Base-by-base conservation (phyloP, 2,113 vertebrate genomes). In the Apeltes quadracus region DNA sequence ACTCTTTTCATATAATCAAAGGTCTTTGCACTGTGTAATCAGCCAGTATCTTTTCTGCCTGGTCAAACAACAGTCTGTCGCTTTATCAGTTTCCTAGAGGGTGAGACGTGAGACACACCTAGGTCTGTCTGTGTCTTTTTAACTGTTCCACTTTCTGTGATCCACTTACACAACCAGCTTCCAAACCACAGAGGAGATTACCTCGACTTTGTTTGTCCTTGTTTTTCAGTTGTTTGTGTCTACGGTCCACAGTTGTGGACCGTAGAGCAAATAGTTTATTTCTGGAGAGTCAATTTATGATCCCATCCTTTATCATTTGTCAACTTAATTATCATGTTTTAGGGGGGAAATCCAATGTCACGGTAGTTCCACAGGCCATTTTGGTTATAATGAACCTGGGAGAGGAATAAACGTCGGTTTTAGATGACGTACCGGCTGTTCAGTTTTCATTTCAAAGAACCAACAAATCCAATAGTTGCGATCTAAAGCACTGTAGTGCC, bases 71-170 rank as follows among this genome's bases (percentile, higher is more conserved):
- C 43, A 68, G 39, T 51, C 71, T 74, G 65, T 68, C 78, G 57
- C 76, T 81, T 83, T 61, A 81, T 75, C 53, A 72, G 67, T 75
- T 82, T 83, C 54, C 75, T 76, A 63, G 58, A 78, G 70, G 57
- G 39, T 61, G 69, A 69, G 43, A 50, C 62, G 61, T 14, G 69
- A 79, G 75, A 85, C 84, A 83, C 82, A 79, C 79, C 72, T 83
- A 77, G 82, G 87, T 61, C 83, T 85, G 78, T 72, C 82, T 77
- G 71, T 85, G 77, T 89, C 84, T 78, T 80, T 76, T 78, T 73
- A 72, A 43, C 73, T 79, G 87, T 79, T 80, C 84, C 79, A 87
- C 79, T 87, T 88, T 38, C 82, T 62, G 18, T 84, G 76, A 82
- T 80, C 82, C 74, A 84, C 82, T 84, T 86, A 54, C 59, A 76